These are phyloP conservation scores for Eucidaris tribuloides DNA, from an alignment of 35 echinoderm and acorn worm species.

Conservation along the genomic window DNA sequence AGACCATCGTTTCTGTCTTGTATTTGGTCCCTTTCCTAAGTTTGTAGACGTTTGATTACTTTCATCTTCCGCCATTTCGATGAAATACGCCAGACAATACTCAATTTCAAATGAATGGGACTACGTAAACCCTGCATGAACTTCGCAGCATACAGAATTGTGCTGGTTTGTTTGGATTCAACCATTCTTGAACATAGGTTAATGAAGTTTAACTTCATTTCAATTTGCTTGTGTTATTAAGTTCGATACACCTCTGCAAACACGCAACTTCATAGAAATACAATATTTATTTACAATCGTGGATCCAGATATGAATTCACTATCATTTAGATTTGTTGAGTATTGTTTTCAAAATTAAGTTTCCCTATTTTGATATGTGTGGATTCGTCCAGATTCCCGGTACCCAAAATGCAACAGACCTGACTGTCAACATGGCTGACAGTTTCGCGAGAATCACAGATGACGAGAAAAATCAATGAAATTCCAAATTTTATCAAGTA, in stretches of 20 bases:
- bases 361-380: too few relatives aligned
- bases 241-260: neutral
- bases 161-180: neutral
- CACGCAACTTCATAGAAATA: too few relatives aligned
- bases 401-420: slow-evolving; percentile 24
- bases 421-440: slow-evolving; percentile 39
- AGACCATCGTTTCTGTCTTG: slow-evolving; percentile 36
- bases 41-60: neutral
- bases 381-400: slow-evolving; percentile 7
- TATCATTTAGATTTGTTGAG: neutral
- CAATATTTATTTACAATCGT: neutral
- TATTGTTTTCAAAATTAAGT: too few relatives aligned
- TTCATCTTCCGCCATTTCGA: neutral
- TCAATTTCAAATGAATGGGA: neutral
- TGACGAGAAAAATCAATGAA: slow-evolving; percentile 39
- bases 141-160: neutral
- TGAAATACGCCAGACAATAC: neutral
- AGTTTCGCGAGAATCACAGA: slow-evolving; percentile 25
- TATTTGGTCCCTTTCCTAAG: neutral
- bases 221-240: neutral
- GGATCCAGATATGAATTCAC: neutral
- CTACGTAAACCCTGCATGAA: neutral
- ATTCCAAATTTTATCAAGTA: neutral
- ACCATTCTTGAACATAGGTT: neutral
- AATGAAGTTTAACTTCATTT: neutral